Evolutionary conservation across 1,140 invertebrate genomes (phyloP), one percentile per base, ranked within the genome.

Genomic region (Eciton burchellii): DNA sequence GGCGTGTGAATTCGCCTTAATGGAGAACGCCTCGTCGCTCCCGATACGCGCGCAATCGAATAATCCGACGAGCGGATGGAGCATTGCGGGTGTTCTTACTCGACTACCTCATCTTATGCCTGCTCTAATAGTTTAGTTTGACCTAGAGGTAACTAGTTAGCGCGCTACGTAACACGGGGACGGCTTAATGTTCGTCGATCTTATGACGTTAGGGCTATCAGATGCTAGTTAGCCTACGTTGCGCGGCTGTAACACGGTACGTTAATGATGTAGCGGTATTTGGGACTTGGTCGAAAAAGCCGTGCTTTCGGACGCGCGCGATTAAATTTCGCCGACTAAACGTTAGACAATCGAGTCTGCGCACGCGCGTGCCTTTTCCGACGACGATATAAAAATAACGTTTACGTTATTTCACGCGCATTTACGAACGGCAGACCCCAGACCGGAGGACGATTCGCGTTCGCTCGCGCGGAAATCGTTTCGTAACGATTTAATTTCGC

Each of bases 131-230:
- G 74, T 79, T 79, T 68, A 79, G 62, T 79, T 56, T 35, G 63
- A 79, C 74, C 74, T 79, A 63, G 74, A 79, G 56, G 74, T 79
- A 79, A 79, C 74, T 79, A 79, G 74, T 79, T 79, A 79, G 74
- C 68, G 63, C 56, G 43, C 47, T 54, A 54, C 47, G 66, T 70
- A 70, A 70, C 63, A 70, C 47, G 29, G 29, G 41, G 63, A 49
- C 11, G 49, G 52, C 68, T 79, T 70, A 79, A 79, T 49, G 74
- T 79, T 68, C 74, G 62, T 77, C 74, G 74, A 77, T 77, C 49
- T 79, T 79, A 57, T 16, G 74, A 2, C 49, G 63, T n/a, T 68
- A 54, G 21, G 49, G 41, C 62, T 62, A 68, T 79, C 74, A 56
- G 49, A 62, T 35, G 52, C 66, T 56, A 79, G 63, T 79, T 79